phyloP scores from a whole-genome alignment of 53 echinoderm and acorn worm species.

The Zoroaster sp. region DNA sequence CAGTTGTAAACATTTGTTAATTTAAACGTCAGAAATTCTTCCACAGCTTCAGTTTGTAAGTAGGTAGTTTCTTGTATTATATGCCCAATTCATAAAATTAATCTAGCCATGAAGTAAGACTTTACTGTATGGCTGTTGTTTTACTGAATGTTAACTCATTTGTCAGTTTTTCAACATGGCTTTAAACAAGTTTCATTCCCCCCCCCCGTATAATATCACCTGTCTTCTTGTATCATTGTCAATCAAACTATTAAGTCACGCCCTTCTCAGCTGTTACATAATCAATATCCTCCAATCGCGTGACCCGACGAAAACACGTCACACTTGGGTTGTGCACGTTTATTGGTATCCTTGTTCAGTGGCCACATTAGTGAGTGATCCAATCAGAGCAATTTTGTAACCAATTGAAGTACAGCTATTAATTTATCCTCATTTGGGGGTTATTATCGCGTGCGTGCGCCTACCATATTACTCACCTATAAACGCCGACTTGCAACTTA shows the following conservation, averaged over 20 bases:
- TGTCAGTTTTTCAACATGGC: background rate
- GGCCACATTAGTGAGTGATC: background rate
- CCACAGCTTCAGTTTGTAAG: too few species aligned
- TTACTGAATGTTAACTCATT: background rate
- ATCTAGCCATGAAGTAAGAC: too few species aligned
- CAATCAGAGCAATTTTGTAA: background rate
- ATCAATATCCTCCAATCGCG: background rate
- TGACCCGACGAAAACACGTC: background rate
- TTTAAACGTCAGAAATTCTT: too few species aligned
- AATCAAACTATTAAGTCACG: background rate
- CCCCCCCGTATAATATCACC: background rate
- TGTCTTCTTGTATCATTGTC: background rate
- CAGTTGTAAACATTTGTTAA: too few species aligned
- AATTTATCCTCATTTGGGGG: constrained; percentile 13
- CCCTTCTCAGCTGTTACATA: background rate
- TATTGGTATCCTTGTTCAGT: background rate
- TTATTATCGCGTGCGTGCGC: background rate
- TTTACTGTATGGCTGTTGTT: too few species aligned
- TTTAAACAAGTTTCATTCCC: background rate
- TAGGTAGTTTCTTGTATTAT: too few species aligned
- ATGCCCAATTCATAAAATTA: too few species aligned
- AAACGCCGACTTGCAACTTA: too few species aligned
- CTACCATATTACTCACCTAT: constrained; percentile 15
- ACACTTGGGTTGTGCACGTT: background rate
- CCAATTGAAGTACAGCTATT: too few species aligned